Evolutionary conservation across 2,888 invertebrate species (phyloP), one percentile per base, ranked within the genome.

Genomic region (Drosophila percnosoma): DNA sequence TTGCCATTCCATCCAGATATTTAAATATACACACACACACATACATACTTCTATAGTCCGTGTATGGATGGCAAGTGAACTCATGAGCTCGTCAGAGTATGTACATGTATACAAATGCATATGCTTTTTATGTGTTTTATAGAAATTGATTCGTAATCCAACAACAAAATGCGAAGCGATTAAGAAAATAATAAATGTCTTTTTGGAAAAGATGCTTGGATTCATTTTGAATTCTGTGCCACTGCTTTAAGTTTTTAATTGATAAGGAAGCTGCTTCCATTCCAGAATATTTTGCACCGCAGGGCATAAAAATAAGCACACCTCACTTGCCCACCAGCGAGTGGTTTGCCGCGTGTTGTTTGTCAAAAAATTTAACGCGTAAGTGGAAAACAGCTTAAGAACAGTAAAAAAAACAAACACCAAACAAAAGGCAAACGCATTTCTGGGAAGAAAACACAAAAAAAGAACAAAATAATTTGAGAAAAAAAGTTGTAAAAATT

Each of bases 301-400:
- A 49, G 49, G 49, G 2, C 27, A 49, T 49, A 27, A 5, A 40
- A 18, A 8, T 13, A 38, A 18, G 5, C 57, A 31, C 31, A 27
- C 38, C 36, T 4, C 31, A 4, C 8, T 29, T 40, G 38, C 54
- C 53, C 49, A 29, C 58, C 68, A 40, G 36, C 69, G 34, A n/a
- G 68, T 31, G 40, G 45, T 24, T 33, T 49, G 80, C 42, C 75
- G 77, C 85, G 69, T 85, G 80, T 81, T 83, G 83, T 75, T 88
- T 88, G 88, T 80, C 88, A 77, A 72, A 82, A 75, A 87, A 80
- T 82, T 86, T 82, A 82, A 87, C 73, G 87, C 85, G 74, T 69
- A 84, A 89, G 78, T 89, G 78, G 76, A 87, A 86, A 83, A 68
- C 73, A 75, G 24, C 53, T 54, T 78, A 73, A 82, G 73, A 79